Evolutionary conservation across 2,113 vertebrate genomes (phyloP).

Genomic region (Loxodonta africana): DNA sequence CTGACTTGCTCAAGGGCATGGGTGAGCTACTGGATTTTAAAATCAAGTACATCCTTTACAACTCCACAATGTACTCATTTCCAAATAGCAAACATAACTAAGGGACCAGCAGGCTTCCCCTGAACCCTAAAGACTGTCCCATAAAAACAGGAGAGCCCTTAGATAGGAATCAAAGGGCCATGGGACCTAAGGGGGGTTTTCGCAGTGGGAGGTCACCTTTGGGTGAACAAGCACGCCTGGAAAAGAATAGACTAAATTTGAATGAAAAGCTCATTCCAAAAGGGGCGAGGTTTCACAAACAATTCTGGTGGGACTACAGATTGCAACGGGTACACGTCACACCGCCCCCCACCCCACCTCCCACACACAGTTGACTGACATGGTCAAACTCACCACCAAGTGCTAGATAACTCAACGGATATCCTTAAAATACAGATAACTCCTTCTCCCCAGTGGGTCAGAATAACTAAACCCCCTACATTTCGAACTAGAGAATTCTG

Average conservation of each 20-base stretch:
- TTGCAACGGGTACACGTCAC: not conserved
- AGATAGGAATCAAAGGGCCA: not conserved
- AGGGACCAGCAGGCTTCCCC: not conserved
- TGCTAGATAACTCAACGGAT: accelerated
- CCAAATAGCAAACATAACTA: not conserved
- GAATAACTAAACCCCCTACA: not conserved
- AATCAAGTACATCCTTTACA: not conserved
- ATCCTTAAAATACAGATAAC: accelerated
- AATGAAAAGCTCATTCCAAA: accelerated
- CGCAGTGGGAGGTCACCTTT: not conserved
- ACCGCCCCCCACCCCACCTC: accelerated
- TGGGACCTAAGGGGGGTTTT: not conserved
- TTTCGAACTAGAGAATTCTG: accelerated
- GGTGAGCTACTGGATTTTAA: not conserved
- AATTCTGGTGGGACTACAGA: accelerated
- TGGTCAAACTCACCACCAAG: too few relatives aligned
- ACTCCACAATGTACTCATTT: accelerated
- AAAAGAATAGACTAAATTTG: not conserved
- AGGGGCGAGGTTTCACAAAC: accelerated
- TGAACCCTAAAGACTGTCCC: not conserved
- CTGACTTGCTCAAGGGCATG: not conserved
- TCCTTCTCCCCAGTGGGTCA: accelerated
- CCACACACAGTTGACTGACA: accelerated
- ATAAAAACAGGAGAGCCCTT: accelerated
- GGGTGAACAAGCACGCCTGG: not conserved